Base-by-base conservation (phyloP, 2,113 vertebrate species). In the Centropristis striata region DNA sequence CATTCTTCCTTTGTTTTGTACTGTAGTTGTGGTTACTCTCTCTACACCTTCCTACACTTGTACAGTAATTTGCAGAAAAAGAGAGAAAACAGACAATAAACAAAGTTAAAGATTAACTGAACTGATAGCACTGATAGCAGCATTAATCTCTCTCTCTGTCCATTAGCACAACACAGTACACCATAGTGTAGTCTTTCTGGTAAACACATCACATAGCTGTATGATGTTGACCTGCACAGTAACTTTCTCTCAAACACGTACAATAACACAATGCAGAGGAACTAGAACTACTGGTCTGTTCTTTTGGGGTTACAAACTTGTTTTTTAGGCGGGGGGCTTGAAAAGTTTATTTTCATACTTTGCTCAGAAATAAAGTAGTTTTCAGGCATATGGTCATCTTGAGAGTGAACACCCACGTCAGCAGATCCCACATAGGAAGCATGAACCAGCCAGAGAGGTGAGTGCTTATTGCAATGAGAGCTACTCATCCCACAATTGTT, bases 381-480 rank as follows among this genome's bases (percentile, higher is more conserved):
- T 65, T 46, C 21, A 64, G 20, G 41, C 8, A 68, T 27, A 36
- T 41, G 41, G 27, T 28, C 65, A 59, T 51, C 51, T 74, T 70
- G 58, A 53, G 57, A 74, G 50, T n/a, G 18, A 55, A 50, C 14
- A 42, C 42, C n/a, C 15, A 59, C 65, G 11, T 41, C 53, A 59
- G 46, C 68, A 78, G 39, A 68, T 53, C 53, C 81, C 46, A 78
- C 55, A 78, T 60, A 68, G 61, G 36, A 50, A 71, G 25, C 71
- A 61, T 50, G 25, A 75, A 61, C 28, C 51, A 47, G 39, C 55
- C 58, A 55, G 0, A 11, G 39, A 61, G 59, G 53, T 63, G 41
- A 65, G 46, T 15, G 11, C 25, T 57, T 20, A 32, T 14, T 28
- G 61, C 15, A 14, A 53, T 59, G 65, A 78, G 49, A 68, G 44